phyloP scores from a whole-genome alignment of 2,797 vertebrate species.

The Todus mexicanus region DNA sequence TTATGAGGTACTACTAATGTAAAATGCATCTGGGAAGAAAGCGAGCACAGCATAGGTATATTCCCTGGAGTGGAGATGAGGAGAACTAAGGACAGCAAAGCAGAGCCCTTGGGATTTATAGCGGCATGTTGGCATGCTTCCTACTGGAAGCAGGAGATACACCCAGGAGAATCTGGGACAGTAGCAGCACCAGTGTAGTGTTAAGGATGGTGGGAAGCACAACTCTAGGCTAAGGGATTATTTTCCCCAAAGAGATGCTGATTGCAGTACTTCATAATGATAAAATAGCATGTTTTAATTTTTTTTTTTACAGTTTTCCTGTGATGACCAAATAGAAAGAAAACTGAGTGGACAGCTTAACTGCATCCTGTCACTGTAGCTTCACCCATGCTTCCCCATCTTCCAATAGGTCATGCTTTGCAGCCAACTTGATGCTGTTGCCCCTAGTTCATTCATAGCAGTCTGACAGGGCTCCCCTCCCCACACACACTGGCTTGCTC shows the following conservation, averaged over 20 bases:
- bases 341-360: not conserved
- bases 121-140: not conserved
- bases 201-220: not conserved
- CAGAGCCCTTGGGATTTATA: constrained; percentile 26
- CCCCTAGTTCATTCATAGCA: not conserved
- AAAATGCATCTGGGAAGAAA: constrained; percentile 9
- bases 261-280: not conserved
- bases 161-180: not conserved
- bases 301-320: not conserved
- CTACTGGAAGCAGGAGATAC: not conserved
- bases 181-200: not conserved
- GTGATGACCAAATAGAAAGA: not conserved
- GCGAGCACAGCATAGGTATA: not conserved
- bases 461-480: not conserved
- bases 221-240: not conserved
- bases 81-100: constrained; percentile 27
- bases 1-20: not conserved
- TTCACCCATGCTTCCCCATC: not conserved
- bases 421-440: not conserved
- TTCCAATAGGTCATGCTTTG: not conserved
- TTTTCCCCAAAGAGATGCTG: not conserved
- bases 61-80: not conserved
- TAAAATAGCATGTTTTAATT: not conserved
- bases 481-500: not conserved
- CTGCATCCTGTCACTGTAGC: not conserved